A percentile compares a stretch with the other conserved stretches of the same genome.
Conservation (phyloP, 2,797 vertebrate genomes). For the Rhinogobio ventralis region DNA sequence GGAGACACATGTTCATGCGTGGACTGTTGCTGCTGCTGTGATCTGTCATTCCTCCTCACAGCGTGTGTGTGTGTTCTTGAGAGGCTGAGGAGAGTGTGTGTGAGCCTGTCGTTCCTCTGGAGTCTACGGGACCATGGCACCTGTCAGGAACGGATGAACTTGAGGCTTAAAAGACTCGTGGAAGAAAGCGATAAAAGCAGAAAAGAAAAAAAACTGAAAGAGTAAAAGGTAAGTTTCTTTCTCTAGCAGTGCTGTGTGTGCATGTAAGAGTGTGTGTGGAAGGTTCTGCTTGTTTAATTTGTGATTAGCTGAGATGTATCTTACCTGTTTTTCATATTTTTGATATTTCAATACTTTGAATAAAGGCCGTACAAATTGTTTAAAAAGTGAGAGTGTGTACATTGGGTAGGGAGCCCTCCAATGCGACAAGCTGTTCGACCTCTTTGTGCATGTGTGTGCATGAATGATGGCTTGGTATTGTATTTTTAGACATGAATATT, state of each 20-base stretch:
- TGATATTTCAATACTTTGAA: background rate
- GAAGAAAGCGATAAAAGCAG: slow-evolving; percentile 33
- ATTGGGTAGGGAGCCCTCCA: background rate
- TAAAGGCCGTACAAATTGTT: background rate
- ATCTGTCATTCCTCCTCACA: slow-evolving; percentile 45
- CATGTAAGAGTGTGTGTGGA: background rate
- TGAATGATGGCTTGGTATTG: background rate
- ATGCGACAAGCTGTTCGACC: slow-evolving; percentile 32
- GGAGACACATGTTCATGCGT: slow-evolving; percentile 54
- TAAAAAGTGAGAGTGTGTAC: background rate
- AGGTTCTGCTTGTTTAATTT: background rate
- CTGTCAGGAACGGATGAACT: slow-evolving; percentile 71
- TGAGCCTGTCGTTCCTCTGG: slow-evolving; percentile 71
- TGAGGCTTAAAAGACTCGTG: slow-evolving; percentile 64
- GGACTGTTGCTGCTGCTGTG: slow-evolving; percentile 25
- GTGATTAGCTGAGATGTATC: background rate
- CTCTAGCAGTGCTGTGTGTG: background rate
- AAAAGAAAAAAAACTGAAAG: slow-evolving; percentile 15
- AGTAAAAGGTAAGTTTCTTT: slow-evolving; percentile 69
- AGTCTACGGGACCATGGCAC: slow-evolving; percentile 79
- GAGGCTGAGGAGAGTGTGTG: slow-evolving; percentile 22
- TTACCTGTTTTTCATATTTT: background rate
- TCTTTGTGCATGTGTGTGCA: slow-evolving; percentile 26
- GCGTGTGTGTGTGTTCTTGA: slow-evolving; percentile 18
- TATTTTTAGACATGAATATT: slow-evolving; percentile 2